Evolutionary conservation across 2,888 invertebrate genomes (phyloP).

Genomic region (Gibbula magus): DNA sequence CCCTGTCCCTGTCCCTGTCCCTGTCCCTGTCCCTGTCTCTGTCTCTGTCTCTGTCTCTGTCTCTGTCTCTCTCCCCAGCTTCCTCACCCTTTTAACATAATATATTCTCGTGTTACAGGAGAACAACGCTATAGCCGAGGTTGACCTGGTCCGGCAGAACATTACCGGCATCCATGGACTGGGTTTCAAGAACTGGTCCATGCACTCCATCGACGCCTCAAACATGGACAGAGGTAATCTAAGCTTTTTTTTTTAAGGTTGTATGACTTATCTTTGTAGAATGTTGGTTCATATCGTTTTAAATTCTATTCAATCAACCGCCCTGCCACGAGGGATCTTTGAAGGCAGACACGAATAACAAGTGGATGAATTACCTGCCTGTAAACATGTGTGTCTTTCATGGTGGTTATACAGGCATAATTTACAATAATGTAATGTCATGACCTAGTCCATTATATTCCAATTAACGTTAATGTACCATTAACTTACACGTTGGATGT

Average conservation of each 20-base stretch:
- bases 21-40: background rate
- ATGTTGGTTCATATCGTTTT: too few relatives aligned
- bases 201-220: constrained; percentile 51
- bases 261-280: too few relatives aligned
- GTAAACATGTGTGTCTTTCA: too few relatives aligned
- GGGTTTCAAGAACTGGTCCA: constrained; percentile 62
- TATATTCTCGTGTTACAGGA: constrained; percentile 44
- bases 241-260: background rate
- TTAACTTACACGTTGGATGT: too few relatives aligned
- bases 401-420: too few relatives aligned
- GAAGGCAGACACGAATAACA: too few relatives aligned
- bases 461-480: too few relatives aligned
- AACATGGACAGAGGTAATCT: constrained; percentile 61
- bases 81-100: background rate
- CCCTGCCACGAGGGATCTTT: too few relatives aligned
- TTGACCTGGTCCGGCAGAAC: constrained; percentile 48
- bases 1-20: background rate
- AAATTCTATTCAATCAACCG: too few relatives aligned
- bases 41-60: background rate
- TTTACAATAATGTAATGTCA: too few relatives aligned
- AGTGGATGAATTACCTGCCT: too few relatives aligned
- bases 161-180: constrained; percentile 54
- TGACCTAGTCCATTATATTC: too few relatives aligned
- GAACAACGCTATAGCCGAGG: constrained; percentile 64
- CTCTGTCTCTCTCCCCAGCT: constrained; percentile 19